These are phyloP conservation scores for Illadopsis cleaveri DNA, from an alignment of 2,113 vertebrate species.

Conservation along the genomic window DNA sequence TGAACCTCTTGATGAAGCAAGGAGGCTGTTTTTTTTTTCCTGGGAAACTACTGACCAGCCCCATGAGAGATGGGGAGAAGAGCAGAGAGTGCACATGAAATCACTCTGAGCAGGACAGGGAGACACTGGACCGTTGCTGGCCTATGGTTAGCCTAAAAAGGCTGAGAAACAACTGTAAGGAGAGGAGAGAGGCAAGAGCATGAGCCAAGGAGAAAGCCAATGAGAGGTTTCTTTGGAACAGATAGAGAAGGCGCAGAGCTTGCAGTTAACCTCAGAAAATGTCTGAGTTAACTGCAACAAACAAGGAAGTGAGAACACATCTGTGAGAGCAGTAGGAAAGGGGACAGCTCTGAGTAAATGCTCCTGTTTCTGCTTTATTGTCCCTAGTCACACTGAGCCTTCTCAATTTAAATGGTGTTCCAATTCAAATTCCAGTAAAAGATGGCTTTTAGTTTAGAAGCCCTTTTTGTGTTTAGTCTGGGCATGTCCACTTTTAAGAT, in stretches of 20 bases:
- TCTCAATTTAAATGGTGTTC: neutral
- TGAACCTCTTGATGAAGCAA: neutral
- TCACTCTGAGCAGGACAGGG: neutral
- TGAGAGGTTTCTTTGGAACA: neutral
- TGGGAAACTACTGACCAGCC: neutral
- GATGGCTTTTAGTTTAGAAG: neutral
- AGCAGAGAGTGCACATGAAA: rapidly evolving
- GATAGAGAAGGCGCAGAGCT: neutral
- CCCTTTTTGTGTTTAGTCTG: neutral
- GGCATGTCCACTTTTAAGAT: neutral
- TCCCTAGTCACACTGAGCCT: neutral
- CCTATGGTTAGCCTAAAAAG: rapidly evolving
- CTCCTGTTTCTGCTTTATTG: neutral
- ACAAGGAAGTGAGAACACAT: neutral
- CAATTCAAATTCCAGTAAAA: neutral
- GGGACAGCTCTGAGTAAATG: neutral
- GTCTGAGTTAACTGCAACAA: rapidly evolving
- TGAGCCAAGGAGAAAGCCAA: neutral
- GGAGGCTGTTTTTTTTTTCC: neutral
- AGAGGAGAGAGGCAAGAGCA: neutral
- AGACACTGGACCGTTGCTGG: neutral
- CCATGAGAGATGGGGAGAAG: neutral
- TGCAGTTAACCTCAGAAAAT: neutral
- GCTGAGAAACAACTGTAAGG: neutral
- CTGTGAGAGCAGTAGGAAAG: neutral